phyloP scores from a whole-genome alignment of 2,797 vertebrate species.

The Cynopterus sphinx region DNA sequence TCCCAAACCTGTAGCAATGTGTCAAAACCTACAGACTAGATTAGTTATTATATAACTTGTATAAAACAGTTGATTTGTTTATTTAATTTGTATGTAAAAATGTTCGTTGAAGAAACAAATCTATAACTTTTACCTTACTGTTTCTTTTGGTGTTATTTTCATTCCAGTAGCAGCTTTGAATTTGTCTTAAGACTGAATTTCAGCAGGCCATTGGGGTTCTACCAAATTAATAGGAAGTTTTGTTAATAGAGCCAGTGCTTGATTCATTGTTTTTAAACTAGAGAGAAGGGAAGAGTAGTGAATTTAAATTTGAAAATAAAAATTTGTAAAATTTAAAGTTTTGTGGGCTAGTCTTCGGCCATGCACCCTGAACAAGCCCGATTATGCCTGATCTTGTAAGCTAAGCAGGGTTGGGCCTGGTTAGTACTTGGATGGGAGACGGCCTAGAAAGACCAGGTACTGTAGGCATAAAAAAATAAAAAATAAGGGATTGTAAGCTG shows the following conservation, averaged over 20 bases:
- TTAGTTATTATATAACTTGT: background rate
- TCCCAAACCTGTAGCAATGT: background rate
- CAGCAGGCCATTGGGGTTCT: background rate
- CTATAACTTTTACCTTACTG: constrained; percentile 1
- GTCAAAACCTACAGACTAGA: background rate
- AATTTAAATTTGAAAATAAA: constrained; percentile 55
- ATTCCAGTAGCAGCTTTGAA: constrained; percentile 49
- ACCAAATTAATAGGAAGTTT: constrained; percentile 12
- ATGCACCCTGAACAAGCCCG: no score
- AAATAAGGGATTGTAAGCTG: no score
- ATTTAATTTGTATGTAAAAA: constrained; percentile 15
- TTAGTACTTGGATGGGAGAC: no score
- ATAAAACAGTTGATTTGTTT: background rate
- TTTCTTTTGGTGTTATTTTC: background rate
- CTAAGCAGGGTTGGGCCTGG: no score
- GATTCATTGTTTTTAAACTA: constrained; percentile 12
- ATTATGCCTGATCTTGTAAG: no score
- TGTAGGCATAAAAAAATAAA: no score
- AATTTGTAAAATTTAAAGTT: constrained; percentile 49
- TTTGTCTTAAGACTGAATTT: constrained; percentile 5
- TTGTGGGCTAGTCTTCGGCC: background rate
- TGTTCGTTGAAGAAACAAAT: constrained; percentile 12
- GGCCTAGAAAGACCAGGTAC: no score
- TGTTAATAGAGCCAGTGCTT: constrained; percentile 18
- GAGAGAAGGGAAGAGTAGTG: background rate